Evolutionary conservation across 2,797 vertebrate species (phyloP).

Genomic region (Lindbergichthys nudifrons): DNA sequence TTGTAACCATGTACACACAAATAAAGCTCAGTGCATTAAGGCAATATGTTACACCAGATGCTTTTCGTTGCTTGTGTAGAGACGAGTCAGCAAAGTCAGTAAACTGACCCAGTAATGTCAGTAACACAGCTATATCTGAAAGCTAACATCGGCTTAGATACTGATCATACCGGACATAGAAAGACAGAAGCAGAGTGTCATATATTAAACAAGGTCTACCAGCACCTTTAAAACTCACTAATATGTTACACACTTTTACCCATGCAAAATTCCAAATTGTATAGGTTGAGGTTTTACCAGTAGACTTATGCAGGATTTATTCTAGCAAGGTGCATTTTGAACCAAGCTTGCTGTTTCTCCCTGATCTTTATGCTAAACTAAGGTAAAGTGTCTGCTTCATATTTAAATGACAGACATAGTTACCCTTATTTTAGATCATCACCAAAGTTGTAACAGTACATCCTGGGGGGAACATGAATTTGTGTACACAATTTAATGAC

Average conservation of each 20-base stretch:
- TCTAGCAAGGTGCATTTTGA: not conserved
- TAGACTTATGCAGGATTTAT: not conserved
- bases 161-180: too few relatives aligned
- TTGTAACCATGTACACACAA: not conserved
- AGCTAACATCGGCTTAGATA: not conserved
- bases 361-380: not conserved
- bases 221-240: too few relatives aligned
- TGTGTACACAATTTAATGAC: not conserved
- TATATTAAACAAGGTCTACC: too few relatives aligned
- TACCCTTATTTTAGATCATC: not conserved
- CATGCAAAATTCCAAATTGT: too few relatives aligned
- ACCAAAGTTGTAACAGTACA: not conserved
- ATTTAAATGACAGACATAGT: not conserved
- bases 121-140: not conserved
- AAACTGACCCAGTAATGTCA: not conserved
- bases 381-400: too few relatives aligned
- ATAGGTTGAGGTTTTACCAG: not conserved
- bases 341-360: not conserved
- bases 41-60: too few relatives aligned
- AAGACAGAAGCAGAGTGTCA: too few relatives aligned
- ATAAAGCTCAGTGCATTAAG: not conserved
- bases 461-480: not conserved
- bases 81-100: not conserved
- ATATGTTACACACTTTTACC: too few relatives aligned
- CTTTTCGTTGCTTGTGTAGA: not conserved